These are phyloP conservation scores for Ostrea edulis DNA, from an alignment of 1,140 invertebrate genomes.

Conservation along the genomic window DNA sequence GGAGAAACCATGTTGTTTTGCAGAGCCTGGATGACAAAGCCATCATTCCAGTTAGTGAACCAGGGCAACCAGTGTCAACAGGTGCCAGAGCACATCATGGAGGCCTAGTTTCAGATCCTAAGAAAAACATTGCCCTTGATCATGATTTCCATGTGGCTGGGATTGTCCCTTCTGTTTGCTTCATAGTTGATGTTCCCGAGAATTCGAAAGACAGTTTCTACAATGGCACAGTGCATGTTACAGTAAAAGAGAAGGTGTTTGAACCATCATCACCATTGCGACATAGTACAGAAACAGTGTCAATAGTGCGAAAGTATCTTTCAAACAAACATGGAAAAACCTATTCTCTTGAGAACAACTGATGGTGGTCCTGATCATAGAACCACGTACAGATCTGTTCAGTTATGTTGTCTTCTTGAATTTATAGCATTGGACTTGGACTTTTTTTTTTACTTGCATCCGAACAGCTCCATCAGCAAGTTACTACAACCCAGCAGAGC, in stretches of 20 bases:
- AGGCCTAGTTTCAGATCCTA: conserved; percentile 4
- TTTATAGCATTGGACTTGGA: too few relatives aligned
- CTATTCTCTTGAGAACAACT: conserved; percentile 44
- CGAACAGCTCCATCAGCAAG: too few relatives aligned
- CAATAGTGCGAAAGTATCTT: background rate
- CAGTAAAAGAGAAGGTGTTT: conserved; percentile 47
- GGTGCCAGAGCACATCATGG: conserved; percentile 36
- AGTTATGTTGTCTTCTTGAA: conserved; percentile 46
- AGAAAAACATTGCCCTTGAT: background rate
- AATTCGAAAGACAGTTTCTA: conserved; percentile 24
- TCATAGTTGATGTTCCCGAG: conserved; percentile 34
- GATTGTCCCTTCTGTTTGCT: conserved; percentile 28
- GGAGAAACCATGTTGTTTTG: background rate
- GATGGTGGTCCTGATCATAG: conserved; percentile 60
- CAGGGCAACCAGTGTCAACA: conserved; percentile 40
- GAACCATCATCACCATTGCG: conserved; percentile 48
- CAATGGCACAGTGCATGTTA: conserved; percentile 1
- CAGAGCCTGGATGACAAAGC: conserved; percentile 47
- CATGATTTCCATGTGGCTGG: conserved; percentile 50
- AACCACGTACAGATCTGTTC: conserved; percentile 54
- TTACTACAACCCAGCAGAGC: too few relatives aligned
- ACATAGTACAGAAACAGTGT: conserved; percentile 38
- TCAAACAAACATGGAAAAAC: background rate
- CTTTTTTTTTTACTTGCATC: too few relatives aligned
- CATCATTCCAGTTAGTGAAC: conserved; percentile 47